Evolutionary conservation across 2,113 vertebrate genomes (phyloP).

Genomic region (Thryonomys swinderianus): DNA sequence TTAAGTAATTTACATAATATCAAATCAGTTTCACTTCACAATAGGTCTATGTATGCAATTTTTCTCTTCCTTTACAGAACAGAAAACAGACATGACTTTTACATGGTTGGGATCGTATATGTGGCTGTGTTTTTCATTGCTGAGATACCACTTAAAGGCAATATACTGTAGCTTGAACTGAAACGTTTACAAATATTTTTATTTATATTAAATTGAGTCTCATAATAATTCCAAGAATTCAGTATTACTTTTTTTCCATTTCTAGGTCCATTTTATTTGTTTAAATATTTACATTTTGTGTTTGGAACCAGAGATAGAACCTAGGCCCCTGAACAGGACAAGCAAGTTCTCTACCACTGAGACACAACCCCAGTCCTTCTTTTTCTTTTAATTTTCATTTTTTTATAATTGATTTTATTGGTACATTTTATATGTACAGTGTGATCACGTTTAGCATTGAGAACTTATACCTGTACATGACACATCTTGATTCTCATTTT

Average conservation of each 20-base stretch:
- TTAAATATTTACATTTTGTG: background rate
- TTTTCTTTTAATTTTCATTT: background rate
- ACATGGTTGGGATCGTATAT: background rate
- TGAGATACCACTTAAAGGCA: background rate
- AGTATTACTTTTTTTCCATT: background rate
- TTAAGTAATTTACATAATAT: background rate
- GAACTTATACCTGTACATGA: too few species aligned
- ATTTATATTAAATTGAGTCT: background rate
- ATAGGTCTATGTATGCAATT: background rate
- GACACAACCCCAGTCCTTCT: background rate
- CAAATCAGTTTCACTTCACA: background rate
- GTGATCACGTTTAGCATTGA: too few species aligned
- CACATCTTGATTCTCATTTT: too few species aligned
- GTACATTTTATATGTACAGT: too few species aligned
- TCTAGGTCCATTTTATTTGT: conserved; percentile 5
- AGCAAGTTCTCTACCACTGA: background rate
- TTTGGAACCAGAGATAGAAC: background rate
- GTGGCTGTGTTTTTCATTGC: background rate
- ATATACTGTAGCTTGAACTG: background rate
- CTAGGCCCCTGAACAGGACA: background rate
- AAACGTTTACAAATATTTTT: background rate
- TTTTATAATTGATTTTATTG: too few species aligned
- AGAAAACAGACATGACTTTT: conserved; percentile 13
- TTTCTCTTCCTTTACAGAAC: background rate
- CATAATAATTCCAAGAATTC: background rate